Conservation (phyloP, 2,113 vertebrate species). For the Ctenomys sociabilis region DNA sequence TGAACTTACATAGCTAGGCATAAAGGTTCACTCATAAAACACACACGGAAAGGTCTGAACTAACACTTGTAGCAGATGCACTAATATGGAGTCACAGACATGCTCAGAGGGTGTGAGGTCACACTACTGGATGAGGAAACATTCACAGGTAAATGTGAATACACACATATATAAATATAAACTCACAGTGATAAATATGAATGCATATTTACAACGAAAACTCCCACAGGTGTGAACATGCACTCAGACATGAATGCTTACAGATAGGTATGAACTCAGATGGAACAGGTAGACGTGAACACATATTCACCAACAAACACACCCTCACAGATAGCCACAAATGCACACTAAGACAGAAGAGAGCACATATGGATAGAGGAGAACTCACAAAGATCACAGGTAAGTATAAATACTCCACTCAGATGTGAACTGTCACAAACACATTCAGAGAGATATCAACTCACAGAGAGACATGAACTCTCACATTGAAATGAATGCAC, state of each 20-base stretch:
- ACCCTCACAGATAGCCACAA: too few species aligned
- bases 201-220: background rate
- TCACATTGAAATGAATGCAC: background rate
- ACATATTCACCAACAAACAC: too few species aligned
- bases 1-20: background rate
- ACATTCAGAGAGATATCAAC: background rate
- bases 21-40: too few species aligned
- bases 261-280: background rate
- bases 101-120: background rate
- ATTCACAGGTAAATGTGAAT: background rate
- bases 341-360: background rate
- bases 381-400: background rate
- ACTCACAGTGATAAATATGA: background rate
- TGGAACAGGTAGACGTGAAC: background rate
- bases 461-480: background rate
- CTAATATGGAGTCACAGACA: background rate
- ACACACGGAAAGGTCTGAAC: fast-evolving
- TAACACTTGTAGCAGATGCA: too few species aligned
- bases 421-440: background rate
- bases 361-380: too few species aligned
- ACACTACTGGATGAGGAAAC: background rate
- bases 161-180: background rate
- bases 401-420: too few species aligned
- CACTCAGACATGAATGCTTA: background rate
- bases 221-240: background rate